Evolutionary conservation across 2,888 invertebrate genomes (phyloP), one percentile per base, ranked within the genome.

Genomic region (Drosophila peninsularis): DNA sequence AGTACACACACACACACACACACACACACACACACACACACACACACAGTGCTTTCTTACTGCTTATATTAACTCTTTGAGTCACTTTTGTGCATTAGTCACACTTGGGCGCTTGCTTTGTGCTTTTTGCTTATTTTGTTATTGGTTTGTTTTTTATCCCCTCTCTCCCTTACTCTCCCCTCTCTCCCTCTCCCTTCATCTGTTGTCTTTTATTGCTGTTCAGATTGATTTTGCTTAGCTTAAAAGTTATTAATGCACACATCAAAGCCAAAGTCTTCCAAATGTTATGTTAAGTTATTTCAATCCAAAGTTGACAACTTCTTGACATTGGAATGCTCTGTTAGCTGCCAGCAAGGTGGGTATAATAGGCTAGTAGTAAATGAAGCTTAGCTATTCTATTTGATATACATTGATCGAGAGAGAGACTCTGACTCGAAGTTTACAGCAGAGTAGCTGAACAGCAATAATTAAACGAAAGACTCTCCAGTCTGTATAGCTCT

Each of bases 211-310:
- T 56, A 7, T 10, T 30, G 49, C 30, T 32, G 47, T 17, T 17
- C 52, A 73, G 72, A 79, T 69, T 87, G 83, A 54, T 44, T 78
- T 80, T 61, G 58, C 62, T 62, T 68, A 73, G 85, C 54, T 64
- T 34, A 45, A 50, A 47, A 55, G 42, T 64, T 62, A 36, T 56
- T 45, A 42, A 45, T 45, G 36, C 39, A 54, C 56, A 82, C 84
- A 68, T 82, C 82, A 82, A 82, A 84, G 81, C 32, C 17, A 19
- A 63, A 54, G 17, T 42, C 39, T 41, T 9, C 27, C 30, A 21
- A 39, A 57, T 49, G 36, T 45, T 49, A 27, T 19, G 19, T 52
- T 53, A 54, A 45, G 47, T 49, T 50, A 41, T 75, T 62, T 42
- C 57, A 71, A 62, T 62, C 44, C 36, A 64, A 73, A 73, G 50